phyloP scores from a whole-genome alignment of 2,888 invertebrate species.

The Pheosia gnoma region DNA sequence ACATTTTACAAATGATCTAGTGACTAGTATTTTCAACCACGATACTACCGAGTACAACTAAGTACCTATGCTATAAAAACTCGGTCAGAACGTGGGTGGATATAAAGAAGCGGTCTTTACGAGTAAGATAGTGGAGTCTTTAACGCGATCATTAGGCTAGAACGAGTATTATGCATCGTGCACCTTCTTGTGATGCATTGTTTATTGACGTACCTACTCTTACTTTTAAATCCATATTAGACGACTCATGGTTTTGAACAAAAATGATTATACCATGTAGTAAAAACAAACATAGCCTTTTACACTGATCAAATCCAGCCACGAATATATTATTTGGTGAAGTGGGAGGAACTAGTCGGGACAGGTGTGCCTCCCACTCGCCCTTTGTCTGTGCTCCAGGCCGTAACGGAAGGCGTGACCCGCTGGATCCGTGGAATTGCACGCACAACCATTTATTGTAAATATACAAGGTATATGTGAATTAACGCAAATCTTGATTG shows the following conservation, averaged over 20 bases:
- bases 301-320: neutral
- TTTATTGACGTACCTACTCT: conserved; percentile 33
- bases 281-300: neutral
- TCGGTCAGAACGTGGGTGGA: conserved; percentile 31
- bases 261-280: no score
- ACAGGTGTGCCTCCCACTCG: conserved; percentile 49
- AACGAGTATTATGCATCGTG: conserved; percentile 34
- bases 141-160: conserved; percentile 42
- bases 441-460: conserved; percentile 41
- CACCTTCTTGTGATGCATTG: conserved; percentile 23
- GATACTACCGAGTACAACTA: conserved; percentile 19
- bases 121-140: conserved; percentile 32
- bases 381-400: conserved; percentile 39
- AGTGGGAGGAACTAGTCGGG: conserved; percentile 36
- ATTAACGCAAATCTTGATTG: no score
- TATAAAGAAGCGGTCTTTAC: conserved; percentile 32
- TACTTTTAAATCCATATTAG: conserved; percentile 37
- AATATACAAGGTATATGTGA: no score
- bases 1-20: conserved; percentile 22
- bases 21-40: conserved; percentile 11
- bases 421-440: conserved; percentile 41
- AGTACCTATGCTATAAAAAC: conserved; percentile 27
- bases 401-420: conserved; percentile 49
- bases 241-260: neutral
- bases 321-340: neutral